Percentiles rank a stretch among this genome's conserved stretches.
These are phyloP conservation scores for Alviniconcha marisindica DNA, from an alignment of 1,140 invertebrate genomes.

Conservation along the genomic window DNA sequence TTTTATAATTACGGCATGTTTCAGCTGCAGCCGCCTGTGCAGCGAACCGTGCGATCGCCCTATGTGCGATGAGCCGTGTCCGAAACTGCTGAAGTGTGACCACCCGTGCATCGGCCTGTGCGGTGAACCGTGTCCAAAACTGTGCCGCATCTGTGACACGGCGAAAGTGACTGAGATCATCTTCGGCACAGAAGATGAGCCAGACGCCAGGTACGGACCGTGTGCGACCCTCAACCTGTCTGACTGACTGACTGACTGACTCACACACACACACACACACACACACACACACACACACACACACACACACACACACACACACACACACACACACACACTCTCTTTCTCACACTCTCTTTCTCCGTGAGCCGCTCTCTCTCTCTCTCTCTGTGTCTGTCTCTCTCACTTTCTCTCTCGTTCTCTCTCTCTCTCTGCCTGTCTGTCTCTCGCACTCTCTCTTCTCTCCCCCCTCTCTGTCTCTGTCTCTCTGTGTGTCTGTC, in stretches of 20 bases:
- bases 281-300: too few species aligned
- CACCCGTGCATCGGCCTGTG: constrained; percentile 81
- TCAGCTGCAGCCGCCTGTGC: constrained; percentile 79
- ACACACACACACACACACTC: too few species aligned
- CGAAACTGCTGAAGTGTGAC: constrained; percentile 77
- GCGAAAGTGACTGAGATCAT: constrained; percentile 78
- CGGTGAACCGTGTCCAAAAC: constrained; percentile 81
- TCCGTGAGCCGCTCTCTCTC: not conserved
- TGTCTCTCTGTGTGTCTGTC: not conserved
- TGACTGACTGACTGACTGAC: too few species aligned
- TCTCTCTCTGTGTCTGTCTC: not conserved
- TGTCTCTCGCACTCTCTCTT: too few species aligned
- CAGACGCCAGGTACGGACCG: constrained; percentile 27
- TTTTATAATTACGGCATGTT: too few species aligned
- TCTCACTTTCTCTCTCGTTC: too few species aligned
- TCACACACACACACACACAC: too few species aligned
- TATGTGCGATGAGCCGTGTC: constrained; percentile 76
- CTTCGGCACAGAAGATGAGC: constrained; percentile 64
- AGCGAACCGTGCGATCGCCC: constrained; percentile 78
- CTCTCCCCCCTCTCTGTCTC: too few species aligned
- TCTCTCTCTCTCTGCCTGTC: too few species aligned
- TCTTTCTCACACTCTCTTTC: too few species aligned
- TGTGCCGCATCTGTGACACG: constrained; percentile 54
- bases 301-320: too few species aligned
- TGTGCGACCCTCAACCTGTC: too few species aligned